A percentile compares a stretch with the other conserved stretches of the same genome.
Conservation (phyloP, 2,888 invertebrate genomes). For the Lithophane semibrunnea region DNA sequence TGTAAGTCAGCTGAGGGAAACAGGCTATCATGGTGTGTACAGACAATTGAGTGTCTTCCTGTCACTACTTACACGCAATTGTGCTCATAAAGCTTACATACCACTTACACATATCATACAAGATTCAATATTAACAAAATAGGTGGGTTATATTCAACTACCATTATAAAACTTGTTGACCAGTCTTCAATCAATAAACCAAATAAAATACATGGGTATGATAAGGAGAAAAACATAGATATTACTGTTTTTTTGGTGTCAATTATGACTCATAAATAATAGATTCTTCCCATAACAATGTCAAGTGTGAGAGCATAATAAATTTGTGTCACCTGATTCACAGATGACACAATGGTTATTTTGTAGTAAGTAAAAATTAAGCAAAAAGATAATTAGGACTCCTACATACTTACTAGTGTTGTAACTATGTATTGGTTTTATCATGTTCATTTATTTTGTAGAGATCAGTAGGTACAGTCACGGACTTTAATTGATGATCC, state of each 20-base stretch:
- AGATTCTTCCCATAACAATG: conserved; percentile 72
- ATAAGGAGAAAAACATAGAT: conserved; percentile 4
- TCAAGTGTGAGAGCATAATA: conserved; percentile 72
- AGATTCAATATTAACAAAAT: neutral
- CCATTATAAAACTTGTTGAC: neutral
- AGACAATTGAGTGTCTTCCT: conserved; percentile 57
- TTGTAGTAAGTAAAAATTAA: conserved; percentile 63
- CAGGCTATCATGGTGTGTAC: conserved; percentile 42
- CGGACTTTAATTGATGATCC: too few species aligned
- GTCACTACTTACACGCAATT: conserved; percentile 51
- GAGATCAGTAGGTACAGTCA: neutral
- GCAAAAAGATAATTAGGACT: conserved; percentile 25
- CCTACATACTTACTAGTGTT: conserved; percentile 2
- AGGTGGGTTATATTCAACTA: neutral
- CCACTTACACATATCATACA: conserved; percentile 18
- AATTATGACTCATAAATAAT: conserved; percentile 68
- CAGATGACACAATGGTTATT: conserved; percentile 76
- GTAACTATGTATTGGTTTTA: neutral
- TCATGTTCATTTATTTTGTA: neutral
- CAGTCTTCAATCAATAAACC: conserved; percentile 1
- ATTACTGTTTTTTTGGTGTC: conserved; percentile 11
- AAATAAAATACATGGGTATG: neutral
- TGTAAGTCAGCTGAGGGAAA: conserved; percentile 54
- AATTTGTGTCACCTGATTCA: conserved; percentile 82
- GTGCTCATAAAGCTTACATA: conserved; percentile 47